Base-by-base conservation (phyloP, 30 jellyfish, hydroid and myxozoan genomes). In the Euphysa ruthae region DNA sequence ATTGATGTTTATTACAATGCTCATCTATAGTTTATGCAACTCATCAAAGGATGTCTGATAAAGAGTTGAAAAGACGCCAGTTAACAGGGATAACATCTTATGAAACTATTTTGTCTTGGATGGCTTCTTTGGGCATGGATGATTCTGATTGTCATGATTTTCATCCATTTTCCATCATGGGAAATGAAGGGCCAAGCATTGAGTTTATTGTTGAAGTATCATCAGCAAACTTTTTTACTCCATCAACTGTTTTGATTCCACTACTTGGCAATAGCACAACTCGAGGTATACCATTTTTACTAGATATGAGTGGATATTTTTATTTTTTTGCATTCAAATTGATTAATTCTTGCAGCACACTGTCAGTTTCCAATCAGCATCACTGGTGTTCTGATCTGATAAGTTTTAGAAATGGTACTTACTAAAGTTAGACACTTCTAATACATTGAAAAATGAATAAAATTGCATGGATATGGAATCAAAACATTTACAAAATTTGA, bases 1-100 rank as follows among this genome's bases (percentile, higher is more conserved):
- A 38, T 8, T 38, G 12, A 38, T 38, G 52, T 38, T 38, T 38
- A 38, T 38, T 38, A 38, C 52, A 8, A 38, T 38, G 12, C n/a
- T 38, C 12, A 38, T 38, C n/a, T 38, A 38, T 8, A 38, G 52
- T 38, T 38, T 12, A 38, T 28, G 97, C 93, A 1, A 71, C 94
- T 14, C 83, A 75, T 38, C 97, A 88, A 44, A 66, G 97, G n/a
- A 88, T 88, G 97, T 65, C 93, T 10, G 94, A 88, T 27, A 76
- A 79, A 63, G 97, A 88, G 66, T 63, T 77, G 23, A 63, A 69
- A 18, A 91, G 97, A 28, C 87, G 97, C 15, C 85, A 78, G 46
- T 63, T 73, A 23, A 88, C 97, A 30, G 97, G 97, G 0, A 64
- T 83, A 35, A 60, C 82, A 16, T 88, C 97, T 16, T 72, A 69